Base-by-base conservation (phyloP, 2,113 vertebrate genomes). In the Chionomys nivalis region DNA sequence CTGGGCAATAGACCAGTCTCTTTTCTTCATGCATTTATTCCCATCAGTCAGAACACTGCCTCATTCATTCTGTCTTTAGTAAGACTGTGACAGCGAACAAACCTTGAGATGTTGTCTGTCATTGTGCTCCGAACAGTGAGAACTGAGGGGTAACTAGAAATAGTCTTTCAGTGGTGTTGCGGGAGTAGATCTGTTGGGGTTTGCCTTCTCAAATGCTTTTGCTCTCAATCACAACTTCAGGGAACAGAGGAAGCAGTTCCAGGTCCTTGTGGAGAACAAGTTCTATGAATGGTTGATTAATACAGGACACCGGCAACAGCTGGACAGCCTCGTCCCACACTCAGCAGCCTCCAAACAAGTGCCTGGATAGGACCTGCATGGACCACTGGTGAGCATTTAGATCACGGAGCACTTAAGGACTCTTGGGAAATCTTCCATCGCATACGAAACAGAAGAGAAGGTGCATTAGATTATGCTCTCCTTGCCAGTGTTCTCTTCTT, bases 201-300 rank as follows among this genome's bases (percentile, higher is more conserved):
- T 81, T 28, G 3, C 77, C 28, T 78, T 95, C 44, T 96, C 39
- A 66, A 1, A 55, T 93, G 75, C 16, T 78, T 94, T 79, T 92
- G 26, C 7, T 97, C 36, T 79, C 21, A 24, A 70, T 77, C 93
- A 9, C 55, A 66, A 12, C 98, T 98, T 96, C 90, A 99, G 99
- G 98, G 98, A 99, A 90, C 99, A 99, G 98, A 99, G 98, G 97
- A 98, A 97, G 5, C 98, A 99, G 97, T 99, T 99, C 97, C 99
- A 99, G 98, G 66, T 98, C 8, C 61, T 99, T 94, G 99, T 99
- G 91, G 99, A 99, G 96, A 98, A 98, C 76, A 99, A 99, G 96
- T 99, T 99, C 98, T 99, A 99, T 0, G 99, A 99, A 82, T 99
- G 99, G 99, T 98, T 99, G 68, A 94, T 99, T 82, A 97, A 99